phyloP scores from a whole-genome alignment of 1,140 invertebrate species.

The Lepidotrigona ventralis region DNA sequence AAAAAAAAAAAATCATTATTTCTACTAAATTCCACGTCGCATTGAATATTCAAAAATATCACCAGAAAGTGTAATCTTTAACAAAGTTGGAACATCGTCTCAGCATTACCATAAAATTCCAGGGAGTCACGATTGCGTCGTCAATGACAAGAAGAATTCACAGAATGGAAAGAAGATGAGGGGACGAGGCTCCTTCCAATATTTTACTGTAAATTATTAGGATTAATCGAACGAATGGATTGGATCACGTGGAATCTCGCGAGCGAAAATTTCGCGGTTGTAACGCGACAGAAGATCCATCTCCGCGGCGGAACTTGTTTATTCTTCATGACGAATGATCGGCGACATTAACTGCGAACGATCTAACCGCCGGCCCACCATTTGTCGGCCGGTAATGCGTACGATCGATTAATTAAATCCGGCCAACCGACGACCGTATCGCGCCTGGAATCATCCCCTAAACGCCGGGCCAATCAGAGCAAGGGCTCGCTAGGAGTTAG shows the following conservation, averaged over 20 bases:
- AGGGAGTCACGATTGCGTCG: neutral
- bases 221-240: neutral
- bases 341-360: slow-evolving; percentile 58
- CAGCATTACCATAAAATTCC: neutral
- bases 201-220: neutral
- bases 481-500: slow-evolving; percentile 38
- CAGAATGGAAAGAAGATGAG: neutral
- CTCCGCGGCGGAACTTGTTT: slow-evolving; percentile 57
- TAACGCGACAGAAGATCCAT: slow-evolving; percentile 20
- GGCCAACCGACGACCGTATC: slow-evolving; percentile 64
- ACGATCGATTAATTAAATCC: slow-evolving; percentile 68
- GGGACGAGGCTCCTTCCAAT: neutral
- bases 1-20: neutral
- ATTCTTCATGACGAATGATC: slow-evolving; percentile 63
- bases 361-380: slow-evolving; percentile 60
- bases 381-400: slow-evolving; percentile 65
- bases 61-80: neutral
- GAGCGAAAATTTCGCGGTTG: slow-evolving; percentile 3
- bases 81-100: neutral
- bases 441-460: slow-evolving; percentile 65
- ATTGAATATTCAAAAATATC: neutral
- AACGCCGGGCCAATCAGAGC: slow-evolving; percentile 63
- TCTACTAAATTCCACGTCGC: neutral
- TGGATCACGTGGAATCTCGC: neutral
- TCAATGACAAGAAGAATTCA: neutral